Evolutionary conservation across 1,140 invertebrate species (phyloP).

Genomic region (Lepidurus packardi): DNA sequence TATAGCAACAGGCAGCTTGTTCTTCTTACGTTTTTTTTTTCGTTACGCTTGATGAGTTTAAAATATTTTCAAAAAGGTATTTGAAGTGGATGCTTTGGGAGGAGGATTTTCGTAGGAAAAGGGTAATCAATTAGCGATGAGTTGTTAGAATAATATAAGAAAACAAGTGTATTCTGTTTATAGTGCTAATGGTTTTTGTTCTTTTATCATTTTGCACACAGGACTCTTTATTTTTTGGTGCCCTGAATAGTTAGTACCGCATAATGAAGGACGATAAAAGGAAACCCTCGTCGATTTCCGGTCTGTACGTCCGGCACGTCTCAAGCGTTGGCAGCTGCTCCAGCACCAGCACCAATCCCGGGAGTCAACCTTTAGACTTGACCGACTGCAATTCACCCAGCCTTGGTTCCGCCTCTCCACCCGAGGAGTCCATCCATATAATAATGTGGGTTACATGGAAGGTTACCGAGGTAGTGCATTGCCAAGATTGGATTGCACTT

Average conservation of each 20-base stretch:
- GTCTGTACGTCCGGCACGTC: conserved; percentile 5
- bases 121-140: too few relatives aligned
- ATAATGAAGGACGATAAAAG: not conserved
- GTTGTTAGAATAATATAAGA: too few relatives aligned
- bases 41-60: too few relatives aligned
- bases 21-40: too few relatives aligned
- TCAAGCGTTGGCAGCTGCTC: not conserved
- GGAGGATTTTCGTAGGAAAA: too few relatives aligned
- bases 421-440: not conserved
- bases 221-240: too few relatives aligned
- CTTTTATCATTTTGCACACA: too few relatives aligned
- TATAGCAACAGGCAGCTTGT: too few relatives aligned
- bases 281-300: conserved; percentile 1
- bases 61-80: too few relatives aligned
- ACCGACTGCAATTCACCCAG: not conserved
- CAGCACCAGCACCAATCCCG: not conserved
- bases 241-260: not conserved
- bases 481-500: not conserved
- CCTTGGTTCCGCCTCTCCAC: not conserved
- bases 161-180: too few relatives aligned
- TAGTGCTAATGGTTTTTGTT: too few relatives aligned
- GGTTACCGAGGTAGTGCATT: not conserved
- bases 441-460: not conserved
- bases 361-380: not conserved
- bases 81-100: too few relatives aligned